Evolutionary conservation across 2,888 invertebrate species (phyloP).

Genomic region (Thymelicus acteon): DNA sequence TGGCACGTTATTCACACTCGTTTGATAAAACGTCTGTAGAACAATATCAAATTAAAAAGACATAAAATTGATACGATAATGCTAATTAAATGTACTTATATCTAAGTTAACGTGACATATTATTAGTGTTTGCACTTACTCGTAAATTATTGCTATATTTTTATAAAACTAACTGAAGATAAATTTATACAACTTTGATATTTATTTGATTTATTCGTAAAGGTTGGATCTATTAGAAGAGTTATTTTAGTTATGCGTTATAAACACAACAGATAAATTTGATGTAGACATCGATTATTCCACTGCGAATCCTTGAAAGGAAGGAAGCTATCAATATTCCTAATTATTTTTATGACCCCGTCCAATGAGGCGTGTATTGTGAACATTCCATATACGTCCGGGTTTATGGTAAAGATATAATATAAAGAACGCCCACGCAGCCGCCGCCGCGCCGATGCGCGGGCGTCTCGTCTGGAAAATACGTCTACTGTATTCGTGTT

Average conservation of each 20-base stretch:
- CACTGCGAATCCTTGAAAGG: slow-evolving; percentile 28
- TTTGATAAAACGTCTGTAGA: too few species aligned
- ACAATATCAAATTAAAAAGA: too few species aligned
- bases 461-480: slow-evolving; percentile 4
- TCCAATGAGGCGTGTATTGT: slow-evolving; percentile 26
- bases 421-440: slow-evolving; percentile 28
- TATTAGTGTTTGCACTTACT: too few species aligned
- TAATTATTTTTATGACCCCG: slow-evolving; percentile 34
- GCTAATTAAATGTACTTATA: too few species aligned
- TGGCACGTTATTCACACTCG: too few species aligned
- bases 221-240: background rate
- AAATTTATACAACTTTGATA: background rate
- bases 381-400: slow-evolving; percentile 28
- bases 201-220: background rate
- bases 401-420: slow-evolving; percentile 15
- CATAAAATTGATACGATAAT: too few species aligned
- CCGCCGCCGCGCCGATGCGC: background rate
- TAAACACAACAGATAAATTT: background rate
- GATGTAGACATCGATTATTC: slow-evolving; percentile 18
- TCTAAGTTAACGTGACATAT: too few species aligned
- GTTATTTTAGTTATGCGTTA: slow-evolving; percentile 2
- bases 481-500: background rate
- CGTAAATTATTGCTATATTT: too few species aligned
- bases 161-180: too few species aligned
- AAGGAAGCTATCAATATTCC: slow-evolving; percentile 36